Evolutionary conservation across 2,113 vertebrate species (phyloP).

Genomic region (Falcunculus frontatus): DNA sequence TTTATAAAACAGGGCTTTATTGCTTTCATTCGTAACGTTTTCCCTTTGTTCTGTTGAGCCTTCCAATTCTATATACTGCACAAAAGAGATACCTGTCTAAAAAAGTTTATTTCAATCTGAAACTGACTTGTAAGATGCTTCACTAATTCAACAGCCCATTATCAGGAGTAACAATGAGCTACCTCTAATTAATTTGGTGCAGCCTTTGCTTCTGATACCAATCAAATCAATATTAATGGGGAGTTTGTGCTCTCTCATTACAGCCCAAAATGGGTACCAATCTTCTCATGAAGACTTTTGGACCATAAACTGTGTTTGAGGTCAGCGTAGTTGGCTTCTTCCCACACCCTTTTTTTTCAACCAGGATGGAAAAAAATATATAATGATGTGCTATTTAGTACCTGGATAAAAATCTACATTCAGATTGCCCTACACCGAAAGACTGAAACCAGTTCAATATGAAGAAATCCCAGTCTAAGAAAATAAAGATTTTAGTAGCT

Average conservation of each 20-base stretch:
- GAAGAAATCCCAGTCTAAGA: slow-evolving; percentile 54
- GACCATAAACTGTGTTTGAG: slow-evolving; percentile 24
- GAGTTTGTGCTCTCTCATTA: not conserved
- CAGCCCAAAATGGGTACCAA: slow-evolving; percentile 6
- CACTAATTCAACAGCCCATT: slow-evolving; percentile 34
- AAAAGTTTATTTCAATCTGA: slow-evolving; percentile 36
- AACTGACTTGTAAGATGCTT: not conserved
- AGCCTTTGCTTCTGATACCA: slow-evolving; percentile 37
- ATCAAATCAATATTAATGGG: slow-evolving; percentile 53
- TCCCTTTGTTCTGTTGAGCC: slow-evolving; percentile 28
- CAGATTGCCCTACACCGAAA: not conserved
- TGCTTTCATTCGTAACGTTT: slow-evolving; percentile 52
- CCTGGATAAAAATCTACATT: slow-evolving; percentile 46
- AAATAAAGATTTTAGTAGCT: slow-evolving; percentile 43
- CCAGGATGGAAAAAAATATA: slow-evolving; percentile 40
- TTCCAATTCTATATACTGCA: slow-evolving; percentile 41
- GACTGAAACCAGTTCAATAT: slow-evolving; percentile 27
- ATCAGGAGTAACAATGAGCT: slow-evolving; percentile 19
- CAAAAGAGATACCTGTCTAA: slow-evolving; percentile 44
- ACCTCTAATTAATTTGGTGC: slow-evolving; percentile 50
- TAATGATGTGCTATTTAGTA: slow-evolving; percentile 49
- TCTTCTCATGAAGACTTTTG: slow-evolving; percentile 36
- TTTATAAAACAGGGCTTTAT: slow-evolving; percentile 39
- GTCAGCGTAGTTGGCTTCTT: slow-evolving; percentile 14
- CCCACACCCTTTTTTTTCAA: slow-evolving; percentile 21